Percentiles rank a stretch among this genome's conserved stretches.
These are phyloP conservation scores for Microctenopoma lineatum DNA, from an alignment of 2,797 vertebrate species.

Conservation along the genomic window DNA sequence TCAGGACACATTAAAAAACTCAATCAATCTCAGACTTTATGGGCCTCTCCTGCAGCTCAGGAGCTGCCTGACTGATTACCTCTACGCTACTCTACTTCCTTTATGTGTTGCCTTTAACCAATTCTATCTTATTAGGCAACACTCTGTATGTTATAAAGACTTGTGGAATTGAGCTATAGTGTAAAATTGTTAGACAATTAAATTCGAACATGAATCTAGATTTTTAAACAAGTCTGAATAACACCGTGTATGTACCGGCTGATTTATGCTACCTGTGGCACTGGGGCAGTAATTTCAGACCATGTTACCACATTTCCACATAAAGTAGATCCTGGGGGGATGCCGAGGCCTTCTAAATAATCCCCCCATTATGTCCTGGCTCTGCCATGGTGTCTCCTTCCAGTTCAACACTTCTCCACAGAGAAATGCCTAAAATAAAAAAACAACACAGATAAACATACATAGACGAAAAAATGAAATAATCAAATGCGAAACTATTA, in stretches of 20 bases:
- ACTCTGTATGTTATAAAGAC: constrained; percentile 5
- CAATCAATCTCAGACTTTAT: constrained; percentile 70
- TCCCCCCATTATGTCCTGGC: constrained; percentile 27
- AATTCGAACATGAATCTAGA: constrained; percentile 38
- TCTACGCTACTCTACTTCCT: constrained; percentile 44
- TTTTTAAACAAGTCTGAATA: constrained; percentile 36
- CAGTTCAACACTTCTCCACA: constrained; percentile 10
- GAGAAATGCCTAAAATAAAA: neutral
- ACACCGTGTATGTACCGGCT: constrained; percentile 18
- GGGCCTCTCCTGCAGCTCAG: constrained; percentile 38
- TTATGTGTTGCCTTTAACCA: constrained; percentile 56
- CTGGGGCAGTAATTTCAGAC: constrained; percentile 5
- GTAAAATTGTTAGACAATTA: constrained; percentile 28
- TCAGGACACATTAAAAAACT: constrained; percentile 72
- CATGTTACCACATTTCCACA: constrained; percentile 17
- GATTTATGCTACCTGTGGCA: constrained; percentile 4
- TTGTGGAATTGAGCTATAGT: constrained; percentile 29
- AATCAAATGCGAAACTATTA: neutral
- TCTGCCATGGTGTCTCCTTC: constrained; percentile 16
- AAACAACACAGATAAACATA: neutral
- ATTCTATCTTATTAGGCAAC: constrained; percentile 36
- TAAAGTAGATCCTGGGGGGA: constrained; percentile 31
- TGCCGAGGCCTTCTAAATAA: constrained; percentile 36
- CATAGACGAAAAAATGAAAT: neutral
- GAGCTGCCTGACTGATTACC: constrained; percentile 62